These are phyloP conservation scores for Vollenhovia emeryi DNA, from an alignment of 1,140 invertebrate genomes.

Conservation along the genomic window DNA sequence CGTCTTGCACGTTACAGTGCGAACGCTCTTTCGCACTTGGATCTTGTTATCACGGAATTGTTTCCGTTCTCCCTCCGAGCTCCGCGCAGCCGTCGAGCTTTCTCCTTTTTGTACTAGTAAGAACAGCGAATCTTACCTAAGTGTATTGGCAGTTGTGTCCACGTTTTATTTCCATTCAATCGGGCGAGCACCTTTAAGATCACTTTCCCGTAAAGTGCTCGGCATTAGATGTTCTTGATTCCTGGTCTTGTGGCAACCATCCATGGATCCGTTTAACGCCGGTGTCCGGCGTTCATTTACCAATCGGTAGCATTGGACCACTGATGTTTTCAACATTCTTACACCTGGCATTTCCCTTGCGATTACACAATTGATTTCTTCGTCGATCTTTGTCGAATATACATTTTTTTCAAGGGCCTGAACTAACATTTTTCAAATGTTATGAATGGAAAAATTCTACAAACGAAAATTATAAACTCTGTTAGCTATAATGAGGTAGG, in stretches of 20 bases:
- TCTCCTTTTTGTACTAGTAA: slow-evolving; percentile 13
- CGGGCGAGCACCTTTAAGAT: slow-evolving; percentile 73
- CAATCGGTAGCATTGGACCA: neutral
- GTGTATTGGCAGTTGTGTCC: slow-evolving; percentile 78
- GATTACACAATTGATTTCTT: neutral
- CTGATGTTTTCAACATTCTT: neutral
- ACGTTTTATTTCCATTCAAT: slow-evolving; percentile 79
- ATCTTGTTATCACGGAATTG: slow-evolving; percentile 78
- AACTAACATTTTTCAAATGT: neutral
- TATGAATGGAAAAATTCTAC: neutral
- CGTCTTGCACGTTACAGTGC: slow-evolving; percentile 12
- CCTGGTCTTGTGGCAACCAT: slow-evolving; percentile 1
- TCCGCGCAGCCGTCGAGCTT: neutral
- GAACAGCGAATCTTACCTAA: slow-evolving; percentile 70
- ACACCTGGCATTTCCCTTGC: neutral
- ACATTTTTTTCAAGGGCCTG: neutral
- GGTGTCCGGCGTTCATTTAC: neutral
- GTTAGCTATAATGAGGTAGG: neutral
- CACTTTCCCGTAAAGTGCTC: slow-evolving; percentile 69
- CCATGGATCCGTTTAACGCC: slow-evolving; percentile 29
- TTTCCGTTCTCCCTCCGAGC: slow-evolving; percentile 62
- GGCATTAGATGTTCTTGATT: slow-evolving; percentile 43
- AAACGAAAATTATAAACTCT: neutral
- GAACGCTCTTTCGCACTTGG: slow-evolving; percentile 46
- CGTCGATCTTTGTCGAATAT: neutral